A percentile compares a stretch with the other conserved stretches of the same genome.
Conservation (phyloP, 2,113 vertebrate species). For the Planiliza haematocheilus region DNA sequence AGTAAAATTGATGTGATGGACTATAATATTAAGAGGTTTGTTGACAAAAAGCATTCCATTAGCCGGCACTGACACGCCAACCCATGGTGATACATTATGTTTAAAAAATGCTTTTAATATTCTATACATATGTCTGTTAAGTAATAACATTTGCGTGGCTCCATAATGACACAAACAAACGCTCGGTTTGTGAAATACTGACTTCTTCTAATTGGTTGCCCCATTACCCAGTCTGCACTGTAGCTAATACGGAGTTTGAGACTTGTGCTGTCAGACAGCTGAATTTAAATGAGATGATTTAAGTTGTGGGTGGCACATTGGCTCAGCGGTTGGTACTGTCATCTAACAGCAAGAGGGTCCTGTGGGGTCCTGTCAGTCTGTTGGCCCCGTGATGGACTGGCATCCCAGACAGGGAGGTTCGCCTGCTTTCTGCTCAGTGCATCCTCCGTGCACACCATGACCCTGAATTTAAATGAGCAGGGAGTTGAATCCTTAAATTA, state of each 20-base stretch:
- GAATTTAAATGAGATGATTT: conserved; percentile 65
- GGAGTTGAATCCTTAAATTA: conserved; percentile 6
- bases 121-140: conserved; percentile 20
- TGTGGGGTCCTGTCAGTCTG: conserved; percentile 64
- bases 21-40: conserved; percentile 70
- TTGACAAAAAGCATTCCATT: conserved; percentile 73
- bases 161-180: conserved; percentile 38
- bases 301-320: conserved; percentile 46
- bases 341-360: conserved; percentile 53
- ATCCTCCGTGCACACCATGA: conserved; percentile 50
- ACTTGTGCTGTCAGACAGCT: conserved; percentile 48
- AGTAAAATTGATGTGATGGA: conserved; percentile 51
- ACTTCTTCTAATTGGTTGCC: conserved; percentile 56
- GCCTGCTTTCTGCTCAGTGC: conserved; percentile 40
- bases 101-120: conserved; percentile 66
- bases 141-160: conserved; percentile 34
- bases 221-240: conserved; percentile 45
- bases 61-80: conserved; percentile 42
- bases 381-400: conserved; percentile 56
- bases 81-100: conserved; percentile 41
- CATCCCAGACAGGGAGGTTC: conserved; percentile 27
- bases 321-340: conserved; percentile 65
- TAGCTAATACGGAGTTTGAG: conserved; percentile 50
- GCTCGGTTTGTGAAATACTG: conserved; percentile 26
- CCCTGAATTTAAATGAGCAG: conserved; percentile 61